Conservation (phyloP, 2,888 invertebrate species). For the Dyspetes luteomarginatus region DNA sequence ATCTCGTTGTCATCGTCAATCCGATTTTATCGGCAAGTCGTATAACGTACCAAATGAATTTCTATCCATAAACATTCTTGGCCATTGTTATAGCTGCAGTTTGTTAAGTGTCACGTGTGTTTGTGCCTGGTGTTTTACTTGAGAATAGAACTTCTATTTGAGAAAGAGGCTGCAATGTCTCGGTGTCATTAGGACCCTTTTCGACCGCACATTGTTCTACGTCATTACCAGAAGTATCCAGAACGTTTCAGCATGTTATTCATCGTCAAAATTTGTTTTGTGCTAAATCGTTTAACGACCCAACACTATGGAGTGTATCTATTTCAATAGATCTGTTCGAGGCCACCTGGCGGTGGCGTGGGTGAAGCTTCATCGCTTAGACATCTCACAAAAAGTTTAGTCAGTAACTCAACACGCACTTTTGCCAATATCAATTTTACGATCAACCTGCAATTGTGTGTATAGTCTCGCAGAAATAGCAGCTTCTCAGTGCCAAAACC, state of each 20-base stretch:
- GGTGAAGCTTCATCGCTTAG: neutral
- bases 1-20: constrained; percentile 40
- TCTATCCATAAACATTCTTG: constrained; percentile 35
- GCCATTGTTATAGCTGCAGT: constrained; percentile 33
- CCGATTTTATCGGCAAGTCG: constrained; percentile 43
- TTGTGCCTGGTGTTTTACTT: too few relatives aligned
- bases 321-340: too few relatives aligned
- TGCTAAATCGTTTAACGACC: neutral
- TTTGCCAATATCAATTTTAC: neutral
- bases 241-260: neutral
- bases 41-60: constrained; percentile 20
- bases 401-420: too few relatives aligned
- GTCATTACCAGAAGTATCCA: neutral
- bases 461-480: neutral
- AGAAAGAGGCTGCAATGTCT: too few relatives aligned
- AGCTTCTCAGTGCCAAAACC: neutral
- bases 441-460: neutral
- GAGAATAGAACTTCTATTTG: too few relatives aligned
- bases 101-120: too few relatives aligned
- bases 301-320: neutral
- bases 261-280: neutral
- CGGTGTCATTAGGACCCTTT: neutral
- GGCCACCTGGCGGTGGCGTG: too few relatives aligned
- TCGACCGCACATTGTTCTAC: neutral
- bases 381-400: neutral